phyloP scores from a whole-genome alignment of 2,113 vertebrate species.

The Salminus brasiliensis region DNA sequence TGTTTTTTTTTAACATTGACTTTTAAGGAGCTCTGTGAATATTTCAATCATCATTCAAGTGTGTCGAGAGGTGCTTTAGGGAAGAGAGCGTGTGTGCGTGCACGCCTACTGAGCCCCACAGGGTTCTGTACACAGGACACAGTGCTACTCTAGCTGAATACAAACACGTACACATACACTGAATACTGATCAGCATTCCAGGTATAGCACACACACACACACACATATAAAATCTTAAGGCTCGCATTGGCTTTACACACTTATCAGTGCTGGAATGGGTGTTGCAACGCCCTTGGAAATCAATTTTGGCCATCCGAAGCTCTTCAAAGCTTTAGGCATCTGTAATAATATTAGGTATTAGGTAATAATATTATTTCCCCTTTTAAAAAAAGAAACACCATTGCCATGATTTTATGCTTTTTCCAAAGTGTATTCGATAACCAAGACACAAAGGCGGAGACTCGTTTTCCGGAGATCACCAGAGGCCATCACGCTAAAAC shows the following conservation, averaged over 20 bases:
- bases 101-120: neutral
- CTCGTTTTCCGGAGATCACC: too few species aligned
- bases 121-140: neutral
- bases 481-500: too few species aligned
- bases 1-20: constrained; percentile 5
- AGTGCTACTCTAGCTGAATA: constrained; percentile 16
- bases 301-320: neutral
- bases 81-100: neutral
- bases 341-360: neutral
- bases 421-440: neutral
- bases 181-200: constrained; percentile 29
- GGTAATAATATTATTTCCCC: too few species aligned
- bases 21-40: constrained; percentile 29
- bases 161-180: constrained; percentile 16
- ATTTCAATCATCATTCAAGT: constrained; percentile 35
- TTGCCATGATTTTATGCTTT: neutral
- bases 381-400: neutral
- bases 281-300: too few species aligned
- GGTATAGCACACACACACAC: neutral
- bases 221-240: neutral
- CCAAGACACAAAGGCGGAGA: too few species aligned
- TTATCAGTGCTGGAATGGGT: neutral
- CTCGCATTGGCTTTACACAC: neutral
- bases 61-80: constrained; percentile 3
- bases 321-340: neutral